Evolutionary conservation across 2,888 invertebrate genomes (phyloP), one percentile per base, ranked within the genome.

Genomic region (Luffia ferchaultella): DNA sequence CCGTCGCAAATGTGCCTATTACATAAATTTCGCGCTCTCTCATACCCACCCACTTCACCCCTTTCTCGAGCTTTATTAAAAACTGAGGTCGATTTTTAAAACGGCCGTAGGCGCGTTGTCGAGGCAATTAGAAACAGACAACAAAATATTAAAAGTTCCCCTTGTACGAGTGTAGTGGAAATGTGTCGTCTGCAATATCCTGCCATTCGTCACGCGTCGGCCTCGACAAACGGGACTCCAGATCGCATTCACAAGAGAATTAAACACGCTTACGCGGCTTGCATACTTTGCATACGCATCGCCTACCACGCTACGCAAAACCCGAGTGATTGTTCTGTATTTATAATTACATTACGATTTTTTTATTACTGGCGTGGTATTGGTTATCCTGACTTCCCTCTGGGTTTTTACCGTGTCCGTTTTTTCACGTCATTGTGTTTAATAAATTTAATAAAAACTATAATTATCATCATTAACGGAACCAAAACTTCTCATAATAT

Each of bases 81-180:
- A 65, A 63, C 56, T 63, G 60, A 63, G 59, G 53, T n/a, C 56
- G 55, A 60, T 60, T 65, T 68, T 65, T 60, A 62, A 65, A 63
- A 59, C 57, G 56, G 58, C 50, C 57, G 57, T 60, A 60, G 67
- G 60, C 63, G 59, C 61, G 63, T 65, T 65, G 65, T 62, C 54
- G 58, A 52, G 62, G 73, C 73, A 73, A 75, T 76, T 76, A 73
- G 70, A 68, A 72, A 69, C 75, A 75, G 73, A 69, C 68, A 65
- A 66, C 66, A 69, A 71, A 73, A 70, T 75, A 73, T 73, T 73
- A 73, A 76, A 75, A 69, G 62, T 64, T 64, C 70, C 74, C 75
- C 70, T 70, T 64, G n/a, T n/a, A n/a, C n/a, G n/a, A n/a, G n/a
- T 60, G 60, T 54, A 59, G 53, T 59, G 62, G 54, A 55, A 63